Evolutionary conservation across 2,888 invertebrate species (phyloP), one percentile per base, ranked within the genome.

Genomic region (Patella depressa): DNA sequence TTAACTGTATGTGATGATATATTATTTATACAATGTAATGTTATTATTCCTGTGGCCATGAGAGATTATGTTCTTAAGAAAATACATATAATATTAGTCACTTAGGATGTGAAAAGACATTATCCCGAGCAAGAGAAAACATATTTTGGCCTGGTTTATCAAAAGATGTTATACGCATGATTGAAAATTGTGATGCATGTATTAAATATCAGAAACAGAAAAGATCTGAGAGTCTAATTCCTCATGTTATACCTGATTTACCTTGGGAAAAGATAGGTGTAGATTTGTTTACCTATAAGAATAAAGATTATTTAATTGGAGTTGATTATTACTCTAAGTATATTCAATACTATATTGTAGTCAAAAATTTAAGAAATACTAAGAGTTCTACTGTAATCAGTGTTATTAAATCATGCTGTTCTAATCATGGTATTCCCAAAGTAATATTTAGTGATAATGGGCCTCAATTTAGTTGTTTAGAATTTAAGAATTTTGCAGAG

Each of bases 341-440:
- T 59, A n/a, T n/a, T n/a, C n/a, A n/a, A n/a, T n/a, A n/a, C n/a
- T n/a, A n/a, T n/a, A 4, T 59, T 34, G 34, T 34, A n/a, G 59
- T 59, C 17, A 59, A 59, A 59, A 1, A 11, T n/a, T 59, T 11
- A 59, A 59, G 59, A 59, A 59, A 59, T 59, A 59, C 59, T n/a
- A n/a, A 59, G 19, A n/a, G 59, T 59, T n/a, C n/a, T 59, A n/a
- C 59, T 59, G 59, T 59, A n/a, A 59, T 59, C 19, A 59, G n/a
- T 59, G 17, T 59, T 59, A 59, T 59, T n/a, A 59, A 59, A 19
- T 59, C 59, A n/a, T 59, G n/a, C 19, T 59, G 19, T 59, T 59
- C 11, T n/a, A 59, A 9, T 9, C 59, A 59, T 59, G 59, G 59
- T 15, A 59, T 59, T 59, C 59, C 59, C 19, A 59, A 14, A 19